Evolutionary conservation across 92 coral and sea anemone genomes (phyloP).

Genomic region (Zoanthus gigantus): DNA sequence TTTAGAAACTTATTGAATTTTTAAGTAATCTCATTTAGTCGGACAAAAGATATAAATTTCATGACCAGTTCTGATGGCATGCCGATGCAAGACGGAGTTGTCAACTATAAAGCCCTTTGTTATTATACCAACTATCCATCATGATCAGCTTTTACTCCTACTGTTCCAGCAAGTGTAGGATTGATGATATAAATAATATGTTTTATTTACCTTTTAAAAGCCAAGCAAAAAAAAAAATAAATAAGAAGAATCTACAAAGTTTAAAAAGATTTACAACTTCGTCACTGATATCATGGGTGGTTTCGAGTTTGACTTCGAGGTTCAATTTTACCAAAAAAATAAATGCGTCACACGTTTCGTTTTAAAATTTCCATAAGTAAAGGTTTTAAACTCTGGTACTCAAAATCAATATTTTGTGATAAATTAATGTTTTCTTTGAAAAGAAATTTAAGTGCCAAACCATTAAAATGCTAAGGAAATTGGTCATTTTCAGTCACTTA

Average conservation of each 20-base stretch:
- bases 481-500: conserved; percentile 13
- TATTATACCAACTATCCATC: too few species aligned
- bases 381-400: neutral
- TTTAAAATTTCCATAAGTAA: too few species aligned
- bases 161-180: neutral
- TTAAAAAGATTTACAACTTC: neutral
- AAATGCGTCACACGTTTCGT: too few species aligned
- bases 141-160: too few species aligned
- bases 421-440: neutral
- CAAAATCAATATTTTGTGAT: neutral
- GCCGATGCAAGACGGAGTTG: neutral
- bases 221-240: too few species aligned
- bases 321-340: neutral
- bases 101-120: too few species aligned
- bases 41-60: neutral
- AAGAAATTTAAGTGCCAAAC: neutral
- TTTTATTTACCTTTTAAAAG: too few species aligned
- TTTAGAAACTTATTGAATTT: neutral
- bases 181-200: too few species aligned
- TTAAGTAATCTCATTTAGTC: neutral
- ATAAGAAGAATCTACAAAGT: too few species aligned
- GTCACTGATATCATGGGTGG: neutral
- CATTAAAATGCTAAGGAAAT: conserved; percentile 36
- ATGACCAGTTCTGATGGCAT: neutral
- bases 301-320: neutral